Percentiles rank a stretch among this genome's conserved stretches.
These are phyloP conservation scores for Stomatorhinus ivindoensis DNA, from an alignment of 2,113 vertebrate species.

Conservation along the genomic window DNA sequence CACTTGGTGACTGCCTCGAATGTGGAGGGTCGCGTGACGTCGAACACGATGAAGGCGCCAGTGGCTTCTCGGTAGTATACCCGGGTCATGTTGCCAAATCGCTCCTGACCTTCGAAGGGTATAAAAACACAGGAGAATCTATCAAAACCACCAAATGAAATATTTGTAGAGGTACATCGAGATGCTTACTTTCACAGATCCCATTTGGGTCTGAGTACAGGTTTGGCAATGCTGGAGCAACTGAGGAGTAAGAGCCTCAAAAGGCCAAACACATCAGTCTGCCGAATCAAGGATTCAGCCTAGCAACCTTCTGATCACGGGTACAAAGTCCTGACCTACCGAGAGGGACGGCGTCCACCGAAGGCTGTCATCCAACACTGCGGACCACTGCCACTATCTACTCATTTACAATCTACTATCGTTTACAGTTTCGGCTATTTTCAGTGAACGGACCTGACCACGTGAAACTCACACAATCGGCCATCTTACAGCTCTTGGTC, in stretches of 20 bases:
- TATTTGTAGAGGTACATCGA: neutral
- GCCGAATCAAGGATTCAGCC: neutral
- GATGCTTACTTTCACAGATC: neutral
- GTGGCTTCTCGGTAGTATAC: conserved; percentile 75
- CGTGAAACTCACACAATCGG: neutral
- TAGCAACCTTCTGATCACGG: neutral
- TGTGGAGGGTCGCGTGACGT: conserved; percentile 63
- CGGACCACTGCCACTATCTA: neutral
- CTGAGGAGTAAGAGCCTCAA: neutral
- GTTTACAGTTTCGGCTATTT: neutral
- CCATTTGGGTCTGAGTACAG: neutral
- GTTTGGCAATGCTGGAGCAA: neutral
- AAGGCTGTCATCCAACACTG: neutral
- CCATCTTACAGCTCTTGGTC: neutral
- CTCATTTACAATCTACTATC: too few species aligned
- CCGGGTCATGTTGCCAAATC: conserved; percentile 74
- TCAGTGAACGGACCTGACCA: neutral
- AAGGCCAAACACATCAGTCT: neutral
- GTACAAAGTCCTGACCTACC: neutral
- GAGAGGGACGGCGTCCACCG: neutral
- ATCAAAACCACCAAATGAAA: neutral
- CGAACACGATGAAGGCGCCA: conserved; percentile 71
- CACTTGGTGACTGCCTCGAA: conserved; percentile 71
- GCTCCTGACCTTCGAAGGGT: conserved; percentile 61
- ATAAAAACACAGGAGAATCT: neutral